Base-by-base conservation (phyloP, 2,888 invertebrate genomes). In the Cheiracanthium punctorium region DNA sequence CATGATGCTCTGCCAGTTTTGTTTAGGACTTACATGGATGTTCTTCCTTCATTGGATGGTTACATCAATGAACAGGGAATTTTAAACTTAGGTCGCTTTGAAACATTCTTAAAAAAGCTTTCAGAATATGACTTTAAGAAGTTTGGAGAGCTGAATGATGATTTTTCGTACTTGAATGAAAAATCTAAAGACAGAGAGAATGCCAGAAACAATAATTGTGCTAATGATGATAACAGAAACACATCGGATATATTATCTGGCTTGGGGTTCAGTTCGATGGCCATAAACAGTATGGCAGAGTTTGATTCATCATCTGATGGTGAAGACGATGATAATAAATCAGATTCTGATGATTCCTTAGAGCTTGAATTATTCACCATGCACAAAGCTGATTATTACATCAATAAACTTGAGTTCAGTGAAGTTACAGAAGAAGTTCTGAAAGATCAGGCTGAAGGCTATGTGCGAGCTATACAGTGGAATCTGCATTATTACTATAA, bases 401-500 rank as follows among this genome's bases (percentile, higher is more conserved):
- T 95, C 93, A 95, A 95, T 89, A 98, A 98, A 92, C 92, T 98
- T 91, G 95, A 96, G 87, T 96, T 95, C 91, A 93, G 93, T 48
- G 94, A 95, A 91, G 95, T 97, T 64, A 95, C 95, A 65, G 94
- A 69, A 1, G 95, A 95, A 90, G 95, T 96, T 8, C 92, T 97
- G 90, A 93, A 94, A 24, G 94, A 94, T 48, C 97, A 97, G 92
- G 96, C 97, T 0, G 95, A 95, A 91, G 95, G 96, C 73, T 99
- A 98, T 91, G 95, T 99, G 12, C 93, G 95, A 58, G 98, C 98
- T 0, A 95, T 99, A 72, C 98, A 99, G 90, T 99, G 99, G 99
- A 97, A 97, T 91, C 93, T 99, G 24, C 94, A 95, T 91, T 99
- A 99, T 92, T 99, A 99, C 92, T 99, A 98, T 92, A 95, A 96